Percentiles rank a stretch among this genome's conserved stretches.
Evolutionary conservation across 2,113 vertebrate genomes (phyloP).

Genomic region (Corythoichthys haematopterus): DNA sequence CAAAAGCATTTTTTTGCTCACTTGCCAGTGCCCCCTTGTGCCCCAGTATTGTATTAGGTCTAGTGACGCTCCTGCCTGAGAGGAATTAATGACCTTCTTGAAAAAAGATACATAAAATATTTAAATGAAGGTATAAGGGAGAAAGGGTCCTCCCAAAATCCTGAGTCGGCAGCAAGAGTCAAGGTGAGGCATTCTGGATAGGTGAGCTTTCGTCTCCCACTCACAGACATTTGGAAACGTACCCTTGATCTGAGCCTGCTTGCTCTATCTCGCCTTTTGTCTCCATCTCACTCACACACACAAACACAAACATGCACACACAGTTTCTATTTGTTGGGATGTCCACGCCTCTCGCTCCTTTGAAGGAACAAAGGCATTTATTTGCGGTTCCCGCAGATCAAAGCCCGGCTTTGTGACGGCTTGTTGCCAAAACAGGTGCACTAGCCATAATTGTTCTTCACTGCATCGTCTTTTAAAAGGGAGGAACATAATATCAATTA

Average conservation of each 20-base stretch:
- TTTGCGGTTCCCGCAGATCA: conserved; percentile 56
- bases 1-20: no score
- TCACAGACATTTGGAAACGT: conserved; percentile 56
- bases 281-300: conserved; percentile 19
- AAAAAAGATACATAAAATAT: no score
- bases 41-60: no score
- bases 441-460: conserved; percentile 22
- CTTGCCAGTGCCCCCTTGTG: no score
- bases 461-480: conserved; percentile 2
- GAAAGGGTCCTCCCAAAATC: conserved; percentile 48
- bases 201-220: conserved; percentile 64
- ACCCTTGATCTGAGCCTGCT: conserved; percentile 53
- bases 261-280: conserved; percentile 15
- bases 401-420: conserved; percentile 48
- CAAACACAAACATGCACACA: conserved; percentile 12
- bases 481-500: not conserved
- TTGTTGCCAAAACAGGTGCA: conserved; percentile 42
- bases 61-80: no score
- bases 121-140: not conserved
- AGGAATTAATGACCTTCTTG: no score
- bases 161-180: conserved; percentile 55
- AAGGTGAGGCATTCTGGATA: conserved; percentile 67
- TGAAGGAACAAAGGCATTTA: conserved; percentile 63
- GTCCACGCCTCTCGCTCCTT: conserved; percentile 52
- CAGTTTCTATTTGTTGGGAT: conserved; percentile 49